Conservation (phyloP, 2,797 vertebrate genomes). For the Peromyscus attwateri region DNA sequence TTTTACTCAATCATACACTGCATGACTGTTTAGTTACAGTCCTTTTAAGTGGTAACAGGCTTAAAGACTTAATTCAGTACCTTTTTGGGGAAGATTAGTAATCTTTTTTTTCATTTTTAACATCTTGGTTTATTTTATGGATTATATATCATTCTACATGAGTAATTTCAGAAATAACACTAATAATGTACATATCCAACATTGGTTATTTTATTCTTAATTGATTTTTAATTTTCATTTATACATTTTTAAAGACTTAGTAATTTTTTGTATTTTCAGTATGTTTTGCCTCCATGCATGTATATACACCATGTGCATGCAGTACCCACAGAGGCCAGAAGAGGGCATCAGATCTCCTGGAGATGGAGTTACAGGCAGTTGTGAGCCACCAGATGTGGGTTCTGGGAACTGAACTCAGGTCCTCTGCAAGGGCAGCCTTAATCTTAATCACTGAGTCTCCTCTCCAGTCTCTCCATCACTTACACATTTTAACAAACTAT, state of each 20-base stretch:
- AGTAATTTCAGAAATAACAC: constrained; percentile 1
- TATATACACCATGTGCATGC: too few relatives aligned
- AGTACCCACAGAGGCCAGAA: neutral
- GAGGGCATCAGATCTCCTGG: neutral
- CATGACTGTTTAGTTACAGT: neutral
- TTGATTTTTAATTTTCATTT: constrained; percentile 56
- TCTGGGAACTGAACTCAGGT: neutral
- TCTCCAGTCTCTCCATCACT: neutral
- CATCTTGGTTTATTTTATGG: neutral
- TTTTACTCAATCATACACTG: neutral
- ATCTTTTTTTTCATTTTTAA: constrained; percentile 3
- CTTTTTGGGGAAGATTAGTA: neutral
- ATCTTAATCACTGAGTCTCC: neutral
- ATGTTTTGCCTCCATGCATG: neutral
- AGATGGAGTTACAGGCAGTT: neutral
- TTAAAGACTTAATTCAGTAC: neutral
- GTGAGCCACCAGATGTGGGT: neutral
- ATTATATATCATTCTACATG: neutral
- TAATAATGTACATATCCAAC: constrained; percentile 48
- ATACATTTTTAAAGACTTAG: constrained; percentile 11
- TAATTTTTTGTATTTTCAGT: neutral
- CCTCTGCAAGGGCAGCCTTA: neutral
- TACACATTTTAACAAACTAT: too few relatives aligned
- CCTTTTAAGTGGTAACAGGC: neutral
- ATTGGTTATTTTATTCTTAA: neutral